Conservation (phyloP, 2,113 vertebrate genomes). For the Gavia stellata region DNA sequence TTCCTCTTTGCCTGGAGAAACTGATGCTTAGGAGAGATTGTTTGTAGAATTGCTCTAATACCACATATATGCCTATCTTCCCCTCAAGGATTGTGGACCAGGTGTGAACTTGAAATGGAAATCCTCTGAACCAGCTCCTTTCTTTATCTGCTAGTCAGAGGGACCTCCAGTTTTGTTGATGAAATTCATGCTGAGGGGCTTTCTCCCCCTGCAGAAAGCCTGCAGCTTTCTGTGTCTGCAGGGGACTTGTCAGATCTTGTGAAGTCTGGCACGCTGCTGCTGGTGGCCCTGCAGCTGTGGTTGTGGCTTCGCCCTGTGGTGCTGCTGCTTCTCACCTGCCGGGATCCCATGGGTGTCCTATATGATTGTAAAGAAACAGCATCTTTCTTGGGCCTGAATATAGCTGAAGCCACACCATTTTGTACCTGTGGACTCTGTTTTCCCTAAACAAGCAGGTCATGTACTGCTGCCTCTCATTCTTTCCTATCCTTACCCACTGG, state of each 20-base stretch:
- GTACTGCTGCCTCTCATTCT: not conserved
- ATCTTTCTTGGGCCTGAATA: not conserved
- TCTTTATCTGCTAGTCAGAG: not conserved
- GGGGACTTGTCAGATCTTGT: not conserved
- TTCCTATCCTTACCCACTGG: not conserved
- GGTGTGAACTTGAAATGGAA: not conserved
- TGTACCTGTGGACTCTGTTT: not conserved
- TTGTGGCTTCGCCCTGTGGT: not conserved
- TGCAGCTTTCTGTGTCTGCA: not conserved
- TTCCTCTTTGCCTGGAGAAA: slow-evolving; percentile 19
- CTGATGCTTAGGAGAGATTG: not conserved
- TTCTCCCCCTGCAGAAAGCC: not conserved
- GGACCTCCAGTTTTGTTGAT: not conserved
- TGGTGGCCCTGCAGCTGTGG: not conserved
- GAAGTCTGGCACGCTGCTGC: not conserved
- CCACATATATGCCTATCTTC: not conserved
- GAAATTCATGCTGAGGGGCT: not conserved
- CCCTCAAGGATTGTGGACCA: not conserved
- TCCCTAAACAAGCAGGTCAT: not conserved
- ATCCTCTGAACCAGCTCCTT: not conserved
- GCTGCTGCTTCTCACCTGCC: not conserved
- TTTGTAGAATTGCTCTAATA: not conserved
- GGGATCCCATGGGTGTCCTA: not conserved
- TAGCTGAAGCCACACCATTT: not conserved
- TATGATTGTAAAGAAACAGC: not conserved